Base-by-base conservation (phyloP, 2,888 invertebrate genomes). In the Agrochola circellaris region DNA sequence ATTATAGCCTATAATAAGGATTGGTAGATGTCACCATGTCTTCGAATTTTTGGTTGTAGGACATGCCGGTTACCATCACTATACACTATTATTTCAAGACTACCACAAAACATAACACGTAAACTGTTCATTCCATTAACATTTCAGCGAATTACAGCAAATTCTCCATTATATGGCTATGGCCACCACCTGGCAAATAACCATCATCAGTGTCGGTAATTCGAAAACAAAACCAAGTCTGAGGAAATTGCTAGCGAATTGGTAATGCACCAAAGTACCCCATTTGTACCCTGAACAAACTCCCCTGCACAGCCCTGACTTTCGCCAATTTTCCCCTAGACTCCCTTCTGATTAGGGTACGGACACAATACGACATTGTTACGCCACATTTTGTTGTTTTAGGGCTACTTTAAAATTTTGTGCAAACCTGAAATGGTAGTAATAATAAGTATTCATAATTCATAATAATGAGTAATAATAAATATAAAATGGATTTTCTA, bases 261-360 rank as follows among this genome's bases (percentile, higher is more conserved):
- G 88, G 79, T 89, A 91, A 87, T 92, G 92, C 92, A 91, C 86
- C 77, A 81, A 91, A 90, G 85, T 88, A 86, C 87, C 85, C 88
- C 84, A 89, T 90, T 91, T 82, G 86, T 88, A 87, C 87, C 84
- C 87, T 82, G 79, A 86, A 85, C 89, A 79, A 82, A 83, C 81
- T 77, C 81, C 75, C 58, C 42, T 67, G 75, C 69, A 68, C 45
- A 64, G 67, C 84, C 80, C 86, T 81, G 77, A 79, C 81, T 82
- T 81, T 78, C 75, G 82, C 77, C 87, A 88, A 88, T 88, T 88
- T 87, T 77, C 78, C 86, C 72, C 75, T 70, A 77, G 73, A 68
- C 79, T 70, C 86, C 84, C 80, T 81, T 82, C 56, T 62, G 48
- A 72, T 80, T 78, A 85, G 76, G 83, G 76, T 42, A n/a, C n/a